Conservation (phyloP, 2,888 invertebrate genomes). For the Willowsia nigromaculata region DNA sequence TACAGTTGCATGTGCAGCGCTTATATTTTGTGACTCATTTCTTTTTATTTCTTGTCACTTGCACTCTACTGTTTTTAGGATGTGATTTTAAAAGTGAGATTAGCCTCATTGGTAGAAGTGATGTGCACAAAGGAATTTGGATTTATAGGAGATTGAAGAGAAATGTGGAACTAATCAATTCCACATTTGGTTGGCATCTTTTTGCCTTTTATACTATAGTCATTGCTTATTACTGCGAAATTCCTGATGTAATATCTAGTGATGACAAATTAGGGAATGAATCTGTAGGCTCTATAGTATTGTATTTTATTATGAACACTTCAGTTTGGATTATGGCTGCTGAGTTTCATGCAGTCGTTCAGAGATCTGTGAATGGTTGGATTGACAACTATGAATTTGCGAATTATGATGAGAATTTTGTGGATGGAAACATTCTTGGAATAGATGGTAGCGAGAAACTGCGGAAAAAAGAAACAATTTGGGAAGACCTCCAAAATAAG, state of each 20-base stretch:
- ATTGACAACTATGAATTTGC: not conserved
- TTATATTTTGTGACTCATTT: not conserved
- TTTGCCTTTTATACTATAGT: not conserved
- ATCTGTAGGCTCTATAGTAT: not conserved
- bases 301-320: not conserved
- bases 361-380: not conserved
- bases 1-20: not conserved
- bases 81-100: too few relatives aligned
- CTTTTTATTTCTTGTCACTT: not conserved
- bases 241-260: not conserved
- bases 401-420: not conserved
- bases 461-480: too few relatives aligned
- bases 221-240: not conserved
- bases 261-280: not conserved
- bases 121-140: not conserved
- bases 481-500: too few relatives aligned
- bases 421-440: too few relatives aligned
- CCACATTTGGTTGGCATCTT: not conserved
- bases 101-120: not conserved
- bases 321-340: not conserved
- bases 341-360: not conserved
- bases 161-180: not conserved
- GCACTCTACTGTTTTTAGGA: too few relatives aligned
- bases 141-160: not conserved
- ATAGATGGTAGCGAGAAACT: too few relatives aligned